Conservation (phyloP, 2,888 invertebrate species). For the Steinernema scapterisci region DNA sequence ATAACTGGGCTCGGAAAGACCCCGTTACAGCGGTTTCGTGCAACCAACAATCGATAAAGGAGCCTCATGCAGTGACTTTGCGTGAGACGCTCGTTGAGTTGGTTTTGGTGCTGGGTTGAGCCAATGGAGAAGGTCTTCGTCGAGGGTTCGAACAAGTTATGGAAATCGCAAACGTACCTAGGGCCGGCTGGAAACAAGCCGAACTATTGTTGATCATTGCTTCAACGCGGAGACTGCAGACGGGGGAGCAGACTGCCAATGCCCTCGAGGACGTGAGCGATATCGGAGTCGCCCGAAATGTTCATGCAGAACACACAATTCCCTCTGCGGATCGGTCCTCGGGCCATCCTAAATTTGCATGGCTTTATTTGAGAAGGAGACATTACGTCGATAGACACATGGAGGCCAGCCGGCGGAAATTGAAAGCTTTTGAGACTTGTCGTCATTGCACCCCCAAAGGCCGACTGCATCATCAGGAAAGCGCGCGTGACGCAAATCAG, state of each 20-base stretch:
- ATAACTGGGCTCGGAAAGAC: not conserved
- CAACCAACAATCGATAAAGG: not conserved
- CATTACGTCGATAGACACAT: not conserved
- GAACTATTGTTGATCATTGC: constrained; percentile 17
- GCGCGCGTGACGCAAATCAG: too few species aligned
- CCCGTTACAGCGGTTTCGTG: not conserved
- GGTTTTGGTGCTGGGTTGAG: not conserved
- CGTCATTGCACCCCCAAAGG: not conserved
- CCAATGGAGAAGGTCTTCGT: too few species aligned
- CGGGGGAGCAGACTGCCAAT: not conserved
- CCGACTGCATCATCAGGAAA: too few species aligned
- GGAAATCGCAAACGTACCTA: not conserved
- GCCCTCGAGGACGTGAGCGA: constrained; percentile 22
- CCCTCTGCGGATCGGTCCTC: not conserved
- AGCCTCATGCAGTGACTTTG: not conserved
- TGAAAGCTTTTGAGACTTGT: constrained; percentile 17
- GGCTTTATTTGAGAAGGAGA: constrained; percentile 14
- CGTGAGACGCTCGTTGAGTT: not conserved
- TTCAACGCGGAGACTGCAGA: not conserved
- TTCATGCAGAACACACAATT: constrained; percentile 1
- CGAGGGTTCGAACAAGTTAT: too few species aligned
- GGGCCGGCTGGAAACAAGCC: constrained; percentile 8
- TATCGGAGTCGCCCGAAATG: not conserved
- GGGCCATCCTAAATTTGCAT: constrained; percentile 19
- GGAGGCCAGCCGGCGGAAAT: not conserved